Evolutionary conservation across 2,797 vertebrate genomes (phyloP), one percentile per base, ranked within the genome.

Genomic region (Sebastes wilsoni): DNA sequence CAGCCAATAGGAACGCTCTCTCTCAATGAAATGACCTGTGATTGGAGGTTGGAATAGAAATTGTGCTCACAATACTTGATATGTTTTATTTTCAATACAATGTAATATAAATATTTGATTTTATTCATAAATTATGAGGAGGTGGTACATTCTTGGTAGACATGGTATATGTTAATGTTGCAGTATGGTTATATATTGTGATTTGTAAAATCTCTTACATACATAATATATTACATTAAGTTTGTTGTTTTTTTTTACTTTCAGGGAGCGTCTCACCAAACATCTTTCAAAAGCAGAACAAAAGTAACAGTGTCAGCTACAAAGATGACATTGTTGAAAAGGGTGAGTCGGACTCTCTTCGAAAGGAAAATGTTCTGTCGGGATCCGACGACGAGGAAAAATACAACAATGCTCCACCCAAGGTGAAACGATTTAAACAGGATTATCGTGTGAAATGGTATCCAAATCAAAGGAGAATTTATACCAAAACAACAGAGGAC

Each of bases 371-470:
- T 23, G 54, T 80, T 75, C 65, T 81, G 46, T 91, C 88, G 3
- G 82, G 83, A 79, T 90, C 87, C 74, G 92, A 94, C 67, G 93
- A 95, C 80, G 92, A 94, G 42, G 90, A 94, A 68, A 88, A 91
- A 56, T 38, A 82, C 54, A 69, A 65, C 27, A 87, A 87, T 28
- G 58, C 36, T 59, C 70, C 85, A 49, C 81, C 88, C 6, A 94
- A 79, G 11, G 93, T 95, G 78, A 96, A 95, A 58, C 86, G 84
- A 72, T 89, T 87, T 46, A 93, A 85, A 60, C 84, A 81, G 64
- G 88, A 90, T 52, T 54, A 80, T 68, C 81, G 85, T 64, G 4
- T 73, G 1, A 75, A 92, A 42, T 90, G 81, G 69, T 87, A 89
- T 71, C 56, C 80, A 42, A 82, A 88, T n/a, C 82, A 68, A 54